phyloP scores from a whole-genome alignment of 2,888 invertebrate genomes.

The Neocrepidodera transversa region DNA sequence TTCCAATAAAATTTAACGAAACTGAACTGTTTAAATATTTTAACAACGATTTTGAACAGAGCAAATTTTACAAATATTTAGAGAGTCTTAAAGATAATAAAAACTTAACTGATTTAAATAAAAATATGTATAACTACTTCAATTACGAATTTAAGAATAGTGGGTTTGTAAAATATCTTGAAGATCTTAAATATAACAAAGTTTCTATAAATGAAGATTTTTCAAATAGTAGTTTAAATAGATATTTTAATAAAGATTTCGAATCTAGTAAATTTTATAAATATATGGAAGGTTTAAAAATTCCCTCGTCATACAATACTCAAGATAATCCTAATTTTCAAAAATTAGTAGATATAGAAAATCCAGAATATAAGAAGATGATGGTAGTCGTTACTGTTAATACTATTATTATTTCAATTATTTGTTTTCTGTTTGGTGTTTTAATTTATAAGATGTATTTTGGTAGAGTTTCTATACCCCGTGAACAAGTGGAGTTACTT shows the following conservation, averaged over 20 bases:
- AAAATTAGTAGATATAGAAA: not conserved
- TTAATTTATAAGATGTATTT: not conserved
- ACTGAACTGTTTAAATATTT: constrained; percentile 18
- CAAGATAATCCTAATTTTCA: not conserved
- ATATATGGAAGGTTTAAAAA: constrained; percentile 2
- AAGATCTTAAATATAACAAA: constrained; percentile 7
- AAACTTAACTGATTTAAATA: constrained; percentile 17
- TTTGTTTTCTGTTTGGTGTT: not conserved
- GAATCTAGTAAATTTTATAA: not conserved
- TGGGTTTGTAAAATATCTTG: constrained; percentile 9
- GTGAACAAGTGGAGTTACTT: too few species aligned
- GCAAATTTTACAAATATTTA: constrained; percentile 24
- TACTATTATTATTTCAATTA: not conserved
- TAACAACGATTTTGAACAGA: constrained; percentile 23
- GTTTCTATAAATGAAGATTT: not conserved
- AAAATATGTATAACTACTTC: constrained; percentile 14
- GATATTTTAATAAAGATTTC: constrained; percentile 22
- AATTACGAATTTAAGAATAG: constrained; percentile 15
- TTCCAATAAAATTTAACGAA: constrained; percentile 9
- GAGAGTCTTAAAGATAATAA: constrained; percentile 10
- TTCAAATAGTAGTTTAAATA: constrained; percentile 16
- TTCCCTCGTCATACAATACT: not conserved
- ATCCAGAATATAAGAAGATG: not conserved
- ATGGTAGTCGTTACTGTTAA: not conserved
- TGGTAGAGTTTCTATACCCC: too few species aligned